Conservation (phyloP, 1,140 invertebrate genomes). For the Drosophila athabasca region DNA sequence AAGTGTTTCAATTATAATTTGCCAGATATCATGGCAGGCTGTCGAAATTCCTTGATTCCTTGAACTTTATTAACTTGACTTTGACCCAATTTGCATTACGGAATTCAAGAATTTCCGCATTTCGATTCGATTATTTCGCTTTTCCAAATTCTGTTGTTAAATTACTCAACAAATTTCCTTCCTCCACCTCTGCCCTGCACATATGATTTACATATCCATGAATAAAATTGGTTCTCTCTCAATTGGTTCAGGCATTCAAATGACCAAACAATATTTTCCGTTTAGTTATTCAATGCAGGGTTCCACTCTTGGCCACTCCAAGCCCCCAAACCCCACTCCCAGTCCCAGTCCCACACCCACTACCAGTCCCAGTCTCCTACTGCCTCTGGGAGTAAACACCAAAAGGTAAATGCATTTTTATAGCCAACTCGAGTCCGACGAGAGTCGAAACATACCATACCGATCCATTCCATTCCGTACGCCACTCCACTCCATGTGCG, state of each 20-base stretch:
- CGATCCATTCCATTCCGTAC: background rate
- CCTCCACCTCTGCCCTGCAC: background rate
- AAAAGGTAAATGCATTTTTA: constrained; percentile 48
- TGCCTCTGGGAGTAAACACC: constrained; percentile 3
- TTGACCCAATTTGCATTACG: constrained; percentile 14
- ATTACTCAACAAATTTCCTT: constrained; percentile 13
- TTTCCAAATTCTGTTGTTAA: background rate
- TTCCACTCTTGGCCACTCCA: too few relatives aligned
- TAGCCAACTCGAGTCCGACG: constrained; percentile 21
- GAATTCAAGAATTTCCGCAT: background rate
- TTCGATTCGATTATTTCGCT: too few relatives aligned
- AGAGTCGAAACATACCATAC: constrained; percentile 4
- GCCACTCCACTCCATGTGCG: constrained; percentile 32
- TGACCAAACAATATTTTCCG: constrained; percentile 16
- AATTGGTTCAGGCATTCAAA: background rate
- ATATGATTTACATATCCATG: constrained; percentile 23
- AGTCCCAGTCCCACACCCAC: too few relatives aligned
- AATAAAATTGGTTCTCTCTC: constrained; percentile 7
- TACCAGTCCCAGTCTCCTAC: background rate
- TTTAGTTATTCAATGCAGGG: constrained; percentile 29
- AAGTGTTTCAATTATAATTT: constrained; percentile 62
- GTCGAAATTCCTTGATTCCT: constrained; percentile 35
- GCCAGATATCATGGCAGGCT: constrained; percentile 37
- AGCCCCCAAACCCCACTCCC: background rate
- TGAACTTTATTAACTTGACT: constrained; percentile 41